These are phyloP conservation scores for Fabriciana adippe DNA, from an alignment of 2,888 invertebrate species.

Conservation along the genomic window DNA sequence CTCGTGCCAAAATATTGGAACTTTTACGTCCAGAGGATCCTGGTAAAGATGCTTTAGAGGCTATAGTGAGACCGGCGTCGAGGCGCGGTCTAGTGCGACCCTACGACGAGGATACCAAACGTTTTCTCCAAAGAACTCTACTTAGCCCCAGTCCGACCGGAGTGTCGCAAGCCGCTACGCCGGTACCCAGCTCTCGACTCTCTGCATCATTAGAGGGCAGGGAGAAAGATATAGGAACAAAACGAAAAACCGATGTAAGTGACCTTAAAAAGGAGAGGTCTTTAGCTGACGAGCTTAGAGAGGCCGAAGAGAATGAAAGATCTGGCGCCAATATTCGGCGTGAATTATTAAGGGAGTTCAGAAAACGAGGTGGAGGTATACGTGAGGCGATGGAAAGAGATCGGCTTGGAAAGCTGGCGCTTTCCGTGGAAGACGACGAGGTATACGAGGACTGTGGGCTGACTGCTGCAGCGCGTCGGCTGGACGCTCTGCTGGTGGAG, in stretches of 20 bases:
- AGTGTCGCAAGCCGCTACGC: slow-evolving; percentile 45
- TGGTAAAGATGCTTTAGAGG: slow-evolving; percentile 68
- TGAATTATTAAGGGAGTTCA: slow-evolving; percentile 55
- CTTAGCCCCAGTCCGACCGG: slow-evolving; percentile 61
- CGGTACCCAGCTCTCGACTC: slow-evolving; percentile 48
- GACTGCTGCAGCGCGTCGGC: slow-evolving; percentile 63
- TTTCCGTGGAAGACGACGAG: slow-evolving; percentile 74
- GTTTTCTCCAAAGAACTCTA: slow-evolving; percentile 69
- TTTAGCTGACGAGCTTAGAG: slow-evolving; percentile 69
- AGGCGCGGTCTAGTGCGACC: slow-evolving; percentile 66
- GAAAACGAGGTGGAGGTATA: slow-evolving; percentile 53
- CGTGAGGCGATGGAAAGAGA: slow-evolving; percentile 68
- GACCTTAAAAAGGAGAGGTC: slow-evolving; percentile 54
- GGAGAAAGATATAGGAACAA: slow-evolving; percentile 18
- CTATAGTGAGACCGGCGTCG: slow-evolving; percentile 69
- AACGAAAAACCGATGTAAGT: slow-evolving; percentile 29
- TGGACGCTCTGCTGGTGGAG: slow-evolving; percentile 74
- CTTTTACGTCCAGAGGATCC: slow-evolving; percentile 70
- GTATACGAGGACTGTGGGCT: slow-evolving; percentile 54
- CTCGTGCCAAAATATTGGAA: slow-evolving; percentile 67
- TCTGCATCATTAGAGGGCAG: slow-evolving; percentile 32
- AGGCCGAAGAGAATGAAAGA: slow-evolving; percentile 65
- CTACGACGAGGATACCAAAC: slow-evolving; percentile 67
- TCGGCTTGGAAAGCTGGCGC: slow-evolving; percentile 67
- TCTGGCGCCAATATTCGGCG: slow-evolving; percentile 49